Evolutionary conservation across 2,797 vertebrate genomes (phyloP).

Genomic region (Silurus aristotelis): DNA sequence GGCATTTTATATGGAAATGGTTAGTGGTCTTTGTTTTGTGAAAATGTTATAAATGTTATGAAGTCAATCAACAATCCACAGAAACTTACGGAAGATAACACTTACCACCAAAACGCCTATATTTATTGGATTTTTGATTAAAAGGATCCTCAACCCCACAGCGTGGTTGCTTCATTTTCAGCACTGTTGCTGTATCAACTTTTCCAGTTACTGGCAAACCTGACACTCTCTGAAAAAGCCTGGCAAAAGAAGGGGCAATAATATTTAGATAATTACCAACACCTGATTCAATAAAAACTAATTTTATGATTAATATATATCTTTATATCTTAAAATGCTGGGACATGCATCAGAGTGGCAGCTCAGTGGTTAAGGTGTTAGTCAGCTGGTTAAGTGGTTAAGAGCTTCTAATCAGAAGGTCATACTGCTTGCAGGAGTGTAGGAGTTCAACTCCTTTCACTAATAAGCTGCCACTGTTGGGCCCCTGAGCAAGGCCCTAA

Average conservation of each 20-base stretch:
- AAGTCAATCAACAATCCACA: background rate
- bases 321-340: background rate
- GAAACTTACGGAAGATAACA: background rate
- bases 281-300: background rate
- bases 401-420: too few relatives aligned
- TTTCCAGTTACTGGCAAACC: conserved; percentile 77
- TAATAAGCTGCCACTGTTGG: too few relatives aligned
- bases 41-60: background rate
- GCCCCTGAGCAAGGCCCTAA: too few relatives aligned
- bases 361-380: too few relatives aligned
- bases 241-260: conserved; percentile 52
- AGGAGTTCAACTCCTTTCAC: too few relatives aligned
- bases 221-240: conserved; percentile 82
- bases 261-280: background rate
- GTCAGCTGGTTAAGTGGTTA: too few relatives aligned
- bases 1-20: background rate
- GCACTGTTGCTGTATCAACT: conserved; percentile 75
- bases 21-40: background rate
- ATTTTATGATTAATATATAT: background rate
- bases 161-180: conserved; percentile 81
- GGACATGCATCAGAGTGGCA: too few relatives aligned
- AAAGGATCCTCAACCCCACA: conserved; percentile 88
- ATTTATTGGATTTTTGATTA: conserved; percentile 80
- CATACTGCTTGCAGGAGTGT: too few relatives aligned
- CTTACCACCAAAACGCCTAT: conserved; percentile 82